Evolutionary conservation across 1,140 invertebrate species (phyloP).

Genomic region (Lysiphlebus fabarum): DNA sequence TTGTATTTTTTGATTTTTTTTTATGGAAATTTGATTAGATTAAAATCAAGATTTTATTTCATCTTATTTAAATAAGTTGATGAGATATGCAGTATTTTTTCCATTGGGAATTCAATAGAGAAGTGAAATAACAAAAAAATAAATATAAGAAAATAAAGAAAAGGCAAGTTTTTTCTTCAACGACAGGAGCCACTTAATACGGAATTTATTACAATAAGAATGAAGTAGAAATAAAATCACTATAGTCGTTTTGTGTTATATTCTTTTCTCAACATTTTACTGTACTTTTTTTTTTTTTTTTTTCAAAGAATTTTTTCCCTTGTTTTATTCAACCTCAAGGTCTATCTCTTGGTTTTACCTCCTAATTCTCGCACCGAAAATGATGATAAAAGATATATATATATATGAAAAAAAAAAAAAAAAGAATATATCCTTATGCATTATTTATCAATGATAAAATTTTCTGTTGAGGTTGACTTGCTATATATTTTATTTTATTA

Average conservation of each 20-base stretch:
- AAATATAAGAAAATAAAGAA: not conserved
- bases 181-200: slow-evolving; percentile 16
- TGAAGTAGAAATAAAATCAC: slow-evolving; percentile 23
- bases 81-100: not conserved
- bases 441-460: slow-evolving; percentile 22
- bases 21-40: not conserved
- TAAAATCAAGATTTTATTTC: not conserved
- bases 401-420: too few species aligned
- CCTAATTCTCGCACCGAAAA: slow-evolving; percentile 16
- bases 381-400: not conserved
- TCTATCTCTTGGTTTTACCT: slow-evolving; percentile 5
- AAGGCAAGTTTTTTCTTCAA: not conserved
- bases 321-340: slow-evolving; percentile 24
- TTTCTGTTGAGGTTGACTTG: slow-evolving; percentile 8
- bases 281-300: slow-evolving; percentile 1
- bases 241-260: not conserved
- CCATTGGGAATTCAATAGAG: not conserved
- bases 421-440: slow-evolving; percentile 14
- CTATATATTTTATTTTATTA: not conserved
- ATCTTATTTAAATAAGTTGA: too few species aligned
- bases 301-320: not conserved
- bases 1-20: not conserved
- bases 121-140: not conserved
- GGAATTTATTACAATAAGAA: slow-evolving; percentile 24
- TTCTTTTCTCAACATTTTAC: slow-evolving; percentile 4